Evolutionary conservation across 2,113 vertebrate genomes (phyloP), one percentile per base, ranked within the genome.

Genomic region (Chaetodon trifascialis): DNA sequence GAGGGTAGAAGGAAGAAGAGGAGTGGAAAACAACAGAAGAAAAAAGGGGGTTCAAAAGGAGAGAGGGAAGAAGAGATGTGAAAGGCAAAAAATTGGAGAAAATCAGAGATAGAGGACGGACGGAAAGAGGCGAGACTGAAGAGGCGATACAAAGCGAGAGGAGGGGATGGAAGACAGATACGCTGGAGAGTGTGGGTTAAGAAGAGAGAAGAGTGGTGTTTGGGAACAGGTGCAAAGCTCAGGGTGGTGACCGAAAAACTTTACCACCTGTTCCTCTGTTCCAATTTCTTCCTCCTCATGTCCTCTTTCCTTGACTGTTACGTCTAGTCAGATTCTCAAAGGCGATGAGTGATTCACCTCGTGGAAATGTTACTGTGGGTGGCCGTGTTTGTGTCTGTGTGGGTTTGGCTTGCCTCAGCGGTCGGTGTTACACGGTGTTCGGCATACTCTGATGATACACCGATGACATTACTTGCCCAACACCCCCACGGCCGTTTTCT

Each of bases 211-310:
- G 25, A 25, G 25, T 49, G n/a, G 49, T 36, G 66, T 3, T 38
- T 19, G 68, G 62, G 58, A 79, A 78, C 82, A 87, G 86, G 85
- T 83, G 79, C 68, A 82, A 10, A 65, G 71, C 80, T 78, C 4
- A 42, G 63, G 77, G 86, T 55, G 80, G n/a, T 6, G 49, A 25
- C 30, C 2, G 4, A 51, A 65, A 69, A 65, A 60, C 40, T 14
- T 65, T 0, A 42, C 7, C 68, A 44, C 68, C 68, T 66, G 34
- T 49, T 58, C 40, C 34, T 64, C 54, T 59, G 68, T 25, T 85
- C 77, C 38, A 51, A 19, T 72, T 76, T 64, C 34, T 49, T 72
- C n/a, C 4, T 30, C 51, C 25, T 56, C 46, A 0, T 49, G 54
- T 67, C 68, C 62, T 76, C 19, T 71, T 49, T 66, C 62, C 46